These are phyloP conservation scores for Rana temporaria DNA, from an alignment of 2,113 vertebrate genomes.

Conservation along the genomic window DNA sequence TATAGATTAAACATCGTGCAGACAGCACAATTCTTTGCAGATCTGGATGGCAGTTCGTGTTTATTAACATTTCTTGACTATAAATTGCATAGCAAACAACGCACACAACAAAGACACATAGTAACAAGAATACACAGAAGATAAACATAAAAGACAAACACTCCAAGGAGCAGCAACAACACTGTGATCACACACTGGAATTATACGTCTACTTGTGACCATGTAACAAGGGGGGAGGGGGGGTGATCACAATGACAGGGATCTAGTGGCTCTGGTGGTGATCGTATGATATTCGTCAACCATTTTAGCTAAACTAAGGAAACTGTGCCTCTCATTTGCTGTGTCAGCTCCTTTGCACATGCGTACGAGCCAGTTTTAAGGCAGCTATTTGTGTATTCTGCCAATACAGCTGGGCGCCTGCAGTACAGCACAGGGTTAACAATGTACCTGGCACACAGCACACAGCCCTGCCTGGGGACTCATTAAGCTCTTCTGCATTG, in stretches of 20 bases:
- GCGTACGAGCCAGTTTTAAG: background rate
- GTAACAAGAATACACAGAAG: background rate
- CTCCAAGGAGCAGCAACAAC: too few relatives aligned
- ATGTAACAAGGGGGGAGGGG: too few relatives aligned
- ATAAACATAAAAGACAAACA: background rate
- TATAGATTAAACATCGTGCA: too few relatives aligned
- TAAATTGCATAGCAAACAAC: background rate
- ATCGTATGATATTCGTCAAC: background rate
- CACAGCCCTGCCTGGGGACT: slow-evolving; percentile 1
- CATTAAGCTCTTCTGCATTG: background rate
- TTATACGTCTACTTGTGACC: too few relatives aligned
- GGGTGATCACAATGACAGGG: too few relatives aligned
- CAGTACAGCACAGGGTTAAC: background rate
- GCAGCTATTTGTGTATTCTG: background rate
- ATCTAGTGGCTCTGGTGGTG: background rate
- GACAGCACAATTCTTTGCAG: background rate
- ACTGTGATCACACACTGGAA: too few relatives aligned
- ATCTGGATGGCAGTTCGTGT: background rate
- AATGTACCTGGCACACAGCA: background rate
- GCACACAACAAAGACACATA: background rate
- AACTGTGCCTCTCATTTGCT: slow-evolving; percentile 27
- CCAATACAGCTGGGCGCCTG: background rate
- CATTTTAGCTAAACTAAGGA: slow-evolving; percentile 2
- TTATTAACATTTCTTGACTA: background rate
- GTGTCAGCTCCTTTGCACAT: slow-evolving; percentile 17